These are phyloP conservation scores for Limenitis camilla DNA, from an alignment of 2,888 invertebrate genomes.

Conservation along the genomic window DNA sequence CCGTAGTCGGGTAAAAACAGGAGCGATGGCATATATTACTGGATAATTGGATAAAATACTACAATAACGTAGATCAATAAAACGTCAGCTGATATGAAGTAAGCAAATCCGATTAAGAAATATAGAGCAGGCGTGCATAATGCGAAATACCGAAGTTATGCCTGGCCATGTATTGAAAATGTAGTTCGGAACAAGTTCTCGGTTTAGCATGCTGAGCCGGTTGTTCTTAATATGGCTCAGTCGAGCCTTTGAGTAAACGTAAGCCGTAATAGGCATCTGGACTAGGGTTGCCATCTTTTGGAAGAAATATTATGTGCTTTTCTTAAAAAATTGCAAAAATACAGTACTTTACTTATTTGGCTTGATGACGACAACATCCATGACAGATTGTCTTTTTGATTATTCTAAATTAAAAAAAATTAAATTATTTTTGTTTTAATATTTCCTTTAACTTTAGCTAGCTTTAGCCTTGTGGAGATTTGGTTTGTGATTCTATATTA, in stretches of 20 bases:
- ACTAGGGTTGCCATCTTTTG: not conserved
- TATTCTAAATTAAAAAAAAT: too few relatives aligned
- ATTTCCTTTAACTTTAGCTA: too few relatives aligned
- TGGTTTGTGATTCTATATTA: too few relatives aligned
- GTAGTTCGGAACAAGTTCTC: slow-evolving; percentile 30
- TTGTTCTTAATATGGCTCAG: slow-evolving; percentile 49
- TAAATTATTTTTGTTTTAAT: too few relatives aligned
- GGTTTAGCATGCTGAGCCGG: slow-evolving; percentile 32
- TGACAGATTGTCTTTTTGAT: too few relatives aligned
- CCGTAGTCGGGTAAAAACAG: too few relatives aligned
- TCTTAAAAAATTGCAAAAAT: too few relatives aligned
- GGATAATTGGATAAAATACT: not conserved
- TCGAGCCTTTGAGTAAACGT: slow-evolving; percentile 25
- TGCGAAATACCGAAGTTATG: slow-evolving; percentile 9
- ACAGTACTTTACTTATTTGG: too few relatives aligned
- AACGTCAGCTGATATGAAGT: not conserved
- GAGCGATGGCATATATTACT: too few relatives aligned
- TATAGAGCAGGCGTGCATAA: slow-evolving; percentile 5
- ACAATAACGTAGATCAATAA: slow-evolving; percentile 2
- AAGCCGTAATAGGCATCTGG: slow-evolving; percentile 21
- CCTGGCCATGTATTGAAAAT: slow-evolving; percentile 18
- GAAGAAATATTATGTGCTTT: too few relatives aligned
- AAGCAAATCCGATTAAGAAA: slow-evolving; percentile 19
- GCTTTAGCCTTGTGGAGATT: too few relatives aligned
- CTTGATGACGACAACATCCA: too few relatives aligned